Evolutionary conservation across 2,888 invertebrate species (phyloP), one percentile per base, ranked within the genome.

Genomic region (Spilarctia lutea): DNA sequence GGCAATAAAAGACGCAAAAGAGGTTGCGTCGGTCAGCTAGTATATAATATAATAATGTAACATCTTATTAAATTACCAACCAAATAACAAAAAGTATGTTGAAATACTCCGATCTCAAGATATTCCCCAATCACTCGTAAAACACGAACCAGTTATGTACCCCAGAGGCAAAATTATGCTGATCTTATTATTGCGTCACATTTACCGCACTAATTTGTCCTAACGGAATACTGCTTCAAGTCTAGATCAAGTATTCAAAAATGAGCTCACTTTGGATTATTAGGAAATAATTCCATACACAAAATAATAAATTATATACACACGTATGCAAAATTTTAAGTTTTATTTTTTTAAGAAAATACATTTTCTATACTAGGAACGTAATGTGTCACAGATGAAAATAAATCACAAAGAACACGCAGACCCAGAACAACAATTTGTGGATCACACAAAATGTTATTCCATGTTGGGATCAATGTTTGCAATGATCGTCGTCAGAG

Each of bases 141-240:
- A 66, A 68, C 48, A 20, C 42, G 56, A 20, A 68, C 30, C 39
- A 52, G 27, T n/a, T 33, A 16, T 63, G 65, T 33, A 56, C 18
- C 10, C 30, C 65, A n/a, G 35, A 65, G 72, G 52, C 7, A 24
- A n/a, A n/a, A 74, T 75, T 65, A 75, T 63, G 45, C 71, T 66
- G 48, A 77, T 71, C 66, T 42, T 56, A 65, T 73, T 65, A 71
- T 68, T 27, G 27, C 24, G 35, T 24, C 35, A 68, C 56, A 66
- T 74, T 65, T n/a, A 33, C 13, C 16, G 67, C 65, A 20, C 13
- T 71, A 78, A 81, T 77, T 48, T 68, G 67, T 78, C 80, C 72
- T 24, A n/a, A 67, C 68, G 65, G 79, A 73, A 68, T 27, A 63
- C 35, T 30, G 27, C 6, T 42, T 60, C 27, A n/a, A 39, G 18